These are phyloP conservation scores for Prunella himalayana DNA, from an alignment of 2,113 vertebrate species.

Conservation along the genomic window DNA sequence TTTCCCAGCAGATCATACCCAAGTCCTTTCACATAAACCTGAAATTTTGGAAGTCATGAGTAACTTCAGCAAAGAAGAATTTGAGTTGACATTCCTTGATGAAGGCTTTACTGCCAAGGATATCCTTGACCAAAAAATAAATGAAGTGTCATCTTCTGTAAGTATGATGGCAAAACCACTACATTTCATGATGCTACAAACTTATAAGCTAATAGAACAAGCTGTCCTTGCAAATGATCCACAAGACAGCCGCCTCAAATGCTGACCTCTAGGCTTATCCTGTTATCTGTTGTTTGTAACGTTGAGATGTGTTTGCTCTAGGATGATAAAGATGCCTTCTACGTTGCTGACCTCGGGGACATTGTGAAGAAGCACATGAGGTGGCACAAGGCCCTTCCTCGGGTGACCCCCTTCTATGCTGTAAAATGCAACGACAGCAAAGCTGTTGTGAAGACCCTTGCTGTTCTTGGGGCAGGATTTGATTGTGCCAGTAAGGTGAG, in stretches of 20 bases:
- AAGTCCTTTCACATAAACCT: background rate
- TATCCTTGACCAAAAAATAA: constrained; percentile 93
- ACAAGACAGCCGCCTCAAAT: background rate
- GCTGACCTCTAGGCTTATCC: background rate
- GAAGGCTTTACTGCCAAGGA: constrained; percentile 95
- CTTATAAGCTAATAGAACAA: background rate
- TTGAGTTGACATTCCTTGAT: constrained; percentile 88
- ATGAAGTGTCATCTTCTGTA: constrained; percentile 90
- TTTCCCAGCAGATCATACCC: constrained; percentile 58
- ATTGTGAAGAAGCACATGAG: constrained; percentile 91
- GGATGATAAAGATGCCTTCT: constrained; percentile 98
- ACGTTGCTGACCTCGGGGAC: constrained; percentile 93
- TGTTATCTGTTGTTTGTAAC: background rate
- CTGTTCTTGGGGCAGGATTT: constrained; percentile 88
- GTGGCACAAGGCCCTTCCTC: constrained; percentile 87
- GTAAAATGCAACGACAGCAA: constrained; percentile 94
- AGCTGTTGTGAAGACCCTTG: constrained; percentile 85
- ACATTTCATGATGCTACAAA: rapidly evolving
- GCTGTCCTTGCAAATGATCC: background rate
- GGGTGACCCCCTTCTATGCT: constrained; percentile 90
- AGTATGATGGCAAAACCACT: constrained; percentile 33
- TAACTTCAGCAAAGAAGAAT: constrained; percentile 72
- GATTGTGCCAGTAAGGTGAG: constrained; percentile 97
- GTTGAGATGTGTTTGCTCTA: constrained; percentile 47
- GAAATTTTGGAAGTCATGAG: constrained; percentile 74